Base-by-base conservation (phyloP, 2,888 invertebrate genomes). In the Acanthosepion esculentum region DNA sequence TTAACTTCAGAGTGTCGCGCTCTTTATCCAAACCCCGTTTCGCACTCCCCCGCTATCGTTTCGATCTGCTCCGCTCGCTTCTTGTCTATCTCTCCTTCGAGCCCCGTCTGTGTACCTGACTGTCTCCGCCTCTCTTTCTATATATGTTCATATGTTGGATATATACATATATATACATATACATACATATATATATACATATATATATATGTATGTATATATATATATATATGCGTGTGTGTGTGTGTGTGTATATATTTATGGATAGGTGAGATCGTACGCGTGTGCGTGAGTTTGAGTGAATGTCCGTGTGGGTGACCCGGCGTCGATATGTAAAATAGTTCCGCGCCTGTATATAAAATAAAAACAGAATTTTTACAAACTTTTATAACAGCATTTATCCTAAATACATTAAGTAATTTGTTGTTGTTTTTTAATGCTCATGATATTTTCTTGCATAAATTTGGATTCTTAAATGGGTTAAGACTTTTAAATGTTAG, bases 91-190 rank as follows among this genome's bases (percentile, higher is more conserved):
- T 55, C 55, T 55, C 78, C 78, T 78, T 33, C 33, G 12, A 78
- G n/a, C 8, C n/a, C 78, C 78, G n/a, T 15, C 78, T 78, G 78
- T n/a, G 78, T 78, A 78, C 78, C 78, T 78, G 78, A 78, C 78
- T n/a, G 78, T n/a, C 78, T 78, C 78, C 78, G n/a, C 78, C 78
- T n/a, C 78, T n/a, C 78, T 78, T n/a, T 78, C 78, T 78, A 78
- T 78, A 10, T n/a, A n/a, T n/a, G 33, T 78, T 78, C 78, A 78
- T n/a, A n/a, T 78, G 78, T 78, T 15, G 78, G n/a, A 78, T 10
- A 78, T n/a, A 78, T n/a, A 78, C 29, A 78, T 78, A 78, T 64
- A 64, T 26, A 64, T 26, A 64, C 26, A 64, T 26, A 64, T 64
- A 64, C 26, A 64, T 64, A 23, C 26, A 64, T 64, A 64, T 64